phyloP scores from a whole-genome alignment of 2,797 vertebrate species.

The Silurus aristotelis region DNA sequence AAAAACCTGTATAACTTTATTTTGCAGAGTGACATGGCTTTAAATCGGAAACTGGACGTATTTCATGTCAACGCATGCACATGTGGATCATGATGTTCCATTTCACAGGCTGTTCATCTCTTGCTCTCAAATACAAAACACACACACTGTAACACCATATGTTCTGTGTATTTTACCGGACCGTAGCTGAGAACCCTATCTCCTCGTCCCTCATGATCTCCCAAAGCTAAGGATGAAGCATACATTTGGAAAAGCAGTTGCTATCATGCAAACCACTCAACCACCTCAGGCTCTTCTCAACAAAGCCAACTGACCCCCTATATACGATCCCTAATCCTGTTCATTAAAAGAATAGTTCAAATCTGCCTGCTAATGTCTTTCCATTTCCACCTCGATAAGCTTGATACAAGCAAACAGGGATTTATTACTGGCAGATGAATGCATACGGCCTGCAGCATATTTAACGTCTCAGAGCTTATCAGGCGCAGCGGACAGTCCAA shows the following conservation, averaged over 20 bases:
- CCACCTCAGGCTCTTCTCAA: conserved; percentile 56
- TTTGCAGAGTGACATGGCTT: background rate
- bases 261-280: conserved; percentile 67
- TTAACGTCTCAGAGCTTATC: conserved; percentile 40
- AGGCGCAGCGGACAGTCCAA: conserved; percentile 35
- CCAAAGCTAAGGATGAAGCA: conserved; percentile 25
- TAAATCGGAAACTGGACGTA: conserved; percentile 21
- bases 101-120: conserved; percentile 12
- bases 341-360: conserved; percentile 62
- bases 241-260: conserved; percentile 53
- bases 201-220: conserved; percentile 36
- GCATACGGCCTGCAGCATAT: conserved; percentile 25
- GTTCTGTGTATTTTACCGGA: conserved; percentile 34
- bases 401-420: conserved; percentile 41
- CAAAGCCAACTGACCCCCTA: conserved; percentile 68
- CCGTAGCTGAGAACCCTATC: conserved; percentile 20
- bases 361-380: conserved; percentile 65
- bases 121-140: background rate
- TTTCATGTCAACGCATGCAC: background rate
- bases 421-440: conserved; percentile 42
- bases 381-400: conserved; percentile 65
- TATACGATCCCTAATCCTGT: conserved; percentile 73
- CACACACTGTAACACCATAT: conserved; percentile 21
- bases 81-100: conserved; percentile 3
- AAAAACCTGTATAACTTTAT: conserved; percentile 30